Base-by-base conservation (phyloP, 1,140 invertebrate genomes). In the Cepaea nemoralis region DNA sequence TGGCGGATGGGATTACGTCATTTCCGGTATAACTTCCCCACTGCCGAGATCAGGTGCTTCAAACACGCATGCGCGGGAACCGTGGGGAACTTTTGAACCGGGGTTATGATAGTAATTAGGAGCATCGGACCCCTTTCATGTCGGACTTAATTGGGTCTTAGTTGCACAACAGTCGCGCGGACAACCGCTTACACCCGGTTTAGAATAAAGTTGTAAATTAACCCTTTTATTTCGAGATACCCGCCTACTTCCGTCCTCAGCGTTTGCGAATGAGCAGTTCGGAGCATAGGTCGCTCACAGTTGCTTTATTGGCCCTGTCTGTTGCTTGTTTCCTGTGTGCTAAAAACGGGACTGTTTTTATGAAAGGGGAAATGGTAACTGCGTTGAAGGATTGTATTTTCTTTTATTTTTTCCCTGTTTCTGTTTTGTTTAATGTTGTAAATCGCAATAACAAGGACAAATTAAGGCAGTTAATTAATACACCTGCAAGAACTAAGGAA, bases 1-100 rank as follows among this genome's bases (percentile, higher is more conserved):
- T 63, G 59, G 59, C 59, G 59, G 59, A 63, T 63, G 59, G 27
- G n/a, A 27, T 31, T 31, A 63, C 59, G 59, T 63, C 59, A 63
- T 31, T 63, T 63, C 59, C 59, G 2, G 59, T 63, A 63, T 31
- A 27, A 27, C 16, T 63, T 63, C 33, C 59, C 59, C 45, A 5
- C 19, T 55, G 6, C 3, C 50, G 1, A 63, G 59, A 63, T 31
- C 59, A 63, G 59, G 27, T 63, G 27, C 59, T 10, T n/a, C 27
- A 5, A 27, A 6, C n/a, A 24, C 55, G 59, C 59, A 63, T 63
- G 59, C 59, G 59, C 27, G 5, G n/a, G 10, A 27, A 31, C 59
- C 2, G n/a, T n/a, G n/a, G 2, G 59, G 27, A 63, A 27, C 59
- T 63, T 27, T 27, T 2, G 33, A 27, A 6, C 27, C 27, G 5